phyloP scores from a whole-genome alignment of 2,797 vertebrate species.

The Karalla daura region DNA sequence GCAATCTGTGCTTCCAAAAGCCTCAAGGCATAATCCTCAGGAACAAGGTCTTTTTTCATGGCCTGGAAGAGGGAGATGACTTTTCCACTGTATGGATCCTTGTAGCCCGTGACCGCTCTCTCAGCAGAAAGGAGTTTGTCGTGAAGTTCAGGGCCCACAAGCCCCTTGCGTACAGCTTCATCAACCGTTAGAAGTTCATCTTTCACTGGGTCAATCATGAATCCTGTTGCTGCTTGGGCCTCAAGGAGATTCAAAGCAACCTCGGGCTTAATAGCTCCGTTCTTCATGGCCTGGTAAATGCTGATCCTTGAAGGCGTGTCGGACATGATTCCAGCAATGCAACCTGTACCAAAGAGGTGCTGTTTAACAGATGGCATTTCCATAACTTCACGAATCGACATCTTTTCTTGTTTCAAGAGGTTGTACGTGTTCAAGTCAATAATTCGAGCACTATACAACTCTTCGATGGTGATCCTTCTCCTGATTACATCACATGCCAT shows the following conservation, averaged over 20 bases:
- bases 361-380: conserved; percentile 87
- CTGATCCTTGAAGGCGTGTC: conserved; percentile 88
- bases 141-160: conserved; percentile 96
- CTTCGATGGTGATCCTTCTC: conserved; percentile 91
- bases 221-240: conserved; percentile 96
- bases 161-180: conserved; percentile 92
- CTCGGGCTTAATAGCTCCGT: conserved; percentile 87
- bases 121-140: conserved; percentile 95
- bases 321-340: conserved; percentile 90
- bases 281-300: conserved; percentile 94
- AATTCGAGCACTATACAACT: conserved; percentile 91
- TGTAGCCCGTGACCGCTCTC: conserved; percentile 94
- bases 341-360: conserved; percentile 92
- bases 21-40: conserved; percentile 91
- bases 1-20: conserved; percentile 94
- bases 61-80: conserved; percentile 96
- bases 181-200: conserved; percentile 93
- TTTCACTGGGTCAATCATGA: conserved; percentile 91
- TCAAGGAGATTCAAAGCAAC: conserved; percentile 90
- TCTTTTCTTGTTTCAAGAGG: conserved; percentile 90
- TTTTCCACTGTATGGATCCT: conserved; percentile 94
- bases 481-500: conserved; percentile 90
- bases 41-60: conserved; percentile 94
- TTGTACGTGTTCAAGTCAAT: conserved; percentile 91
- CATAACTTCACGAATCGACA: conserved; percentile 89